Percentiles rank a stretch among this genome's conserved stretches.
phyloP scores from a whole-genome alignment of 2,797 vertebrate genomes.

The Tamandua tetradactyla region DNA sequence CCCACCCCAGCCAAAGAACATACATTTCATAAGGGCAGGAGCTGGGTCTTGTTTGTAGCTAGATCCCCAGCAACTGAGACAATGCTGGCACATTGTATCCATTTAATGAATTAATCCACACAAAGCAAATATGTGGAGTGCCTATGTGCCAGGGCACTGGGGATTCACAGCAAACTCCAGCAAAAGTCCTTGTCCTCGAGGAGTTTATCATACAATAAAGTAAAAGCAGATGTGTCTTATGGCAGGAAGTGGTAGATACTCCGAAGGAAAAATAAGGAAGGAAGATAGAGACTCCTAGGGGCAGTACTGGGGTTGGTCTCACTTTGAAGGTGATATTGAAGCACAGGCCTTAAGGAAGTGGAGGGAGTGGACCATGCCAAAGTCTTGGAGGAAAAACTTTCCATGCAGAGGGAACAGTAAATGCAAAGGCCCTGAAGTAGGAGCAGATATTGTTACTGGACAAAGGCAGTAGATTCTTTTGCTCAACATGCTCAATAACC shows the following conservation, averaged over 20 bases:
- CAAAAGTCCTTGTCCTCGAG: not conserved
- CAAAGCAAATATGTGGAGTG: not conserved
- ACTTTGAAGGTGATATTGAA: not conserved
- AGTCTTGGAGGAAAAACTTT: not conserved
- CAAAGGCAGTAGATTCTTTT: too few relatives aligned
- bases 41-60: not conserved
- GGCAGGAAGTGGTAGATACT: not conserved
- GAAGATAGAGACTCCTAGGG: not conserved
- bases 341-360: not conserved
- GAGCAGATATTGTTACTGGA: not conserved
- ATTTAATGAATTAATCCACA: not conserved
- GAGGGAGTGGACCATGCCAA: not conserved
- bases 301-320: not conserved
- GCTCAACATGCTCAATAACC: too few relatives aligned
- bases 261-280: not conserved
- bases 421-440: not conserved
- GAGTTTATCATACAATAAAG: not conserved
- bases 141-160: too few relatives aligned
- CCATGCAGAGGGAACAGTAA: not conserved
- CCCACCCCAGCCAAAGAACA: not conserved
- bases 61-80: not conserved
- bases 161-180: not conserved
- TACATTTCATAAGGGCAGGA: not conserved
- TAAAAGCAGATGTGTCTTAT: not conserved
- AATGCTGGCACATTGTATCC: not conserved